phyloP scores from a whole-genome alignment of 2,113 vertebrate species.

The Mungos mungo region DNA sequence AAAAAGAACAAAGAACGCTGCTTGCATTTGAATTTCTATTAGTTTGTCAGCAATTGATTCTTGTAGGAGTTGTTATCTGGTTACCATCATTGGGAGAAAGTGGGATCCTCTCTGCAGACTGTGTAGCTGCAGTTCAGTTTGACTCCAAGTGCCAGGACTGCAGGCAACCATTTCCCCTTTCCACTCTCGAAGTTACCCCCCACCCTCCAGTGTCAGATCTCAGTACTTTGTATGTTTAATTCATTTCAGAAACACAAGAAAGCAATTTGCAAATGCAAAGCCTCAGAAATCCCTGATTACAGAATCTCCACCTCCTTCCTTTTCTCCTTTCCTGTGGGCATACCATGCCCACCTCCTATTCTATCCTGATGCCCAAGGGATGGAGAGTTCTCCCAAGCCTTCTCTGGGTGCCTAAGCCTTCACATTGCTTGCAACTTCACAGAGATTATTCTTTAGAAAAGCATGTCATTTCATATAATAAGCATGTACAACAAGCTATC shows the following conservation, averaged over 20 bases:
- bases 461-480: constrained; percentile 74
- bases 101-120: constrained; percentile 17
- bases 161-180: background rate
- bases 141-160: constrained; percentile 39
- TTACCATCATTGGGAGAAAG: constrained; percentile 46
- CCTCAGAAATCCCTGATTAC: constrained; percentile 78
- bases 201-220: constrained; percentile 75
- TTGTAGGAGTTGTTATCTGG: constrained; percentile 66
- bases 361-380: constrained; percentile 45
- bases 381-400: constrained; percentile 16
- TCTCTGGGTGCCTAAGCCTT: background rate
- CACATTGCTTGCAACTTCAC: constrained; percentile 44
- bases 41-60: constrained; percentile 79
- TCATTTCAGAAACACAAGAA: constrained; percentile 82
- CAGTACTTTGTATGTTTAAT: constrained; percentile 83
- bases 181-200: constrained; percentile 47
- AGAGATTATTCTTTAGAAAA: constrained; percentile 64
- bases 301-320: constrained; percentile 58
- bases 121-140: background rate
- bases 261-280: constrained; percentile 81
- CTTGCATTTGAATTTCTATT: constrained; percentile 83
- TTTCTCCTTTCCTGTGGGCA: constrained; percentile 36
- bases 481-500: constrained; percentile 69
- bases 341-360: background rate
- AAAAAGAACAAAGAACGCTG: constrained; percentile 82